Conservation (phyloP, 1,140 invertebrate genomes). For the Drosophila suzukii region DNA sequence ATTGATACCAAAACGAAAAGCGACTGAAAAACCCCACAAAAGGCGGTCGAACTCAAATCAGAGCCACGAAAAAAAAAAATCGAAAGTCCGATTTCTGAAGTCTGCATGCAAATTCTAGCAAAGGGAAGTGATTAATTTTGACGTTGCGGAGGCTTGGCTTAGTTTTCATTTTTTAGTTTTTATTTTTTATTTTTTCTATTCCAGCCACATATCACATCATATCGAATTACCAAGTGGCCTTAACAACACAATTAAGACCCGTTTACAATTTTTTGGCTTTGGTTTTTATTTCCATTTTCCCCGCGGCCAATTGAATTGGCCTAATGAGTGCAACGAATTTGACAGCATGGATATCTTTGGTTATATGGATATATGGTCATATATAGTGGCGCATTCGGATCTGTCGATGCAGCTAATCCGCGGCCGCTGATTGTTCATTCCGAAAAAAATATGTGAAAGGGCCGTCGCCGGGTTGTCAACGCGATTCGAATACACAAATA, state of each 20-base stretch:
- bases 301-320: constrained; percentile 64
- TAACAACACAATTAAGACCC: constrained; percentile 73
- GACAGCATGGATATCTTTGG: constrained; percentile 45
- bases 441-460: constrained; percentile 57
- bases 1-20: constrained; percentile 53
- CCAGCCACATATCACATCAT: constrained; percentile 43
- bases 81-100: constrained; percentile 20
- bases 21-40: constrained; percentile 20
- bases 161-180: constrained; percentile 3
- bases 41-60: constrained; percentile 9
- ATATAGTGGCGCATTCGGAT: constrained; percentile 10
- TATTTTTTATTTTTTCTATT: not conserved
- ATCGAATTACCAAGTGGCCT: constrained; percentile 63
- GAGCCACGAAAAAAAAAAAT: constrained; percentile 16
- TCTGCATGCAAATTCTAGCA: constrained; percentile 71
- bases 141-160: constrained; percentile 15
- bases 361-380: constrained; percentile 17
- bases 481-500: constrained; percentile 38
- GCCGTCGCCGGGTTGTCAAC: constrained; percentile 49
- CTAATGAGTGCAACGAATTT: constrained; percentile 80
- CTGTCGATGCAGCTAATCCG: constrained; percentile 68
- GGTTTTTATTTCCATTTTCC: constrained; percentile 42
- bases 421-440: constrained; percentile 31
- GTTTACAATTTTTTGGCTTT: constrained; percentile 44
- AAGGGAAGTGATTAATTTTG: constrained; percentile 77